Percentiles rank a stretch among this genome's conserved stretches.
Conservation (phyloP, 2,797 vertebrate genomes). For the Myotis vivesi region DNA sequence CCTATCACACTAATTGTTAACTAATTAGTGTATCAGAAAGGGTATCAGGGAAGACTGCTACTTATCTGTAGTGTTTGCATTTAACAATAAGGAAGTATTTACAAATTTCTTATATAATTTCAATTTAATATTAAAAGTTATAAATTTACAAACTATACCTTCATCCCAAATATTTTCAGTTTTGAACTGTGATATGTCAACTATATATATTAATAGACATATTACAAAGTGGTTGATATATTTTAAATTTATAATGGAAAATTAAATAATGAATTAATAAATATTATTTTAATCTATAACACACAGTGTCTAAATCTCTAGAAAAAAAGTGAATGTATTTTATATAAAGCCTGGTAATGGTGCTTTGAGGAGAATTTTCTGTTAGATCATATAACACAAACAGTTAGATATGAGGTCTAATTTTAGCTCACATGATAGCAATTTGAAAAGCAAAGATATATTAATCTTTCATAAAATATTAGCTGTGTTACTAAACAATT, state of each 20-base stretch:
- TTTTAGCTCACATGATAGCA: slow-evolving; percentile 25
- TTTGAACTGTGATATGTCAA: neutral
- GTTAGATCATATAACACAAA: slow-evolving; percentile 12
- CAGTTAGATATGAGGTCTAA: neutral
- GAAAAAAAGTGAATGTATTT: slow-evolving; percentile 25
- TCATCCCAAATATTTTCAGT: neutral
- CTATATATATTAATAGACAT: neutral
- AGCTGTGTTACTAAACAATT: slow-evolving; percentile 47
- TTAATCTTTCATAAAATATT: slow-evolving; percentile 54
- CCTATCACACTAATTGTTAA: neutral
- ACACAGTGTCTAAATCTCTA: neutral
- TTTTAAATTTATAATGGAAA: slow-evolving; percentile 42
- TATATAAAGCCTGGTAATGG: slow-evolving; percentile 7
- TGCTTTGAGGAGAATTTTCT: slow-evolving; percentile 44
- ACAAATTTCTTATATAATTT: neutral
- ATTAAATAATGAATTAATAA: slow-evolving; percentile 39
- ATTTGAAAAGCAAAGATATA: slow-evolving; percentile 39
- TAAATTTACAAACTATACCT: slow-evolving; percentile 4
- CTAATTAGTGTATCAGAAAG: neutral
- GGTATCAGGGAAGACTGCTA: neutral
- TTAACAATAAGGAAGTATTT: neutral
- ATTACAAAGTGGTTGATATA: neutral
- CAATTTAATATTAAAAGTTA: slow-evolving; percentile 32
- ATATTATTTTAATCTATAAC: slow-evolving; percentile 2
- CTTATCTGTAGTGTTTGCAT: neutral